Percentiles rank a stretch among this genome's conserved stretches.
Conservation (phyloP, 2,797 vertebrate genomes). For the Eupleurogrammus muticus region DNA sequence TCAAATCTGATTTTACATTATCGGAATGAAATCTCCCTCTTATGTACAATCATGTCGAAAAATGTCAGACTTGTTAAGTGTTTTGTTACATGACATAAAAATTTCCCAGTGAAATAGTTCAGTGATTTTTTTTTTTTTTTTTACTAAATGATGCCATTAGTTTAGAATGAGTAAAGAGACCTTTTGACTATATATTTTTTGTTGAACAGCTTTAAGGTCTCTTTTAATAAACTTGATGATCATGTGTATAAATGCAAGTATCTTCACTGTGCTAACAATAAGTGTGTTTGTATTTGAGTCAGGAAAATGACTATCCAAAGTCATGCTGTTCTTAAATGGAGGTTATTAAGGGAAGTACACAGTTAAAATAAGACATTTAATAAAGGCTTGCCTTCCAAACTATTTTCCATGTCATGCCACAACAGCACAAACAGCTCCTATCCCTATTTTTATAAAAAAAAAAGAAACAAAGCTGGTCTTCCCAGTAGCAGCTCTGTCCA, state of each 20-base stretch:
- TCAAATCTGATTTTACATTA: not conserved
- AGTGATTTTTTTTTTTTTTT: conserved; percentile 4
- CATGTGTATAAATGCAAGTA: not conserved
- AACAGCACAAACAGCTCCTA: conserved; percentile 28
- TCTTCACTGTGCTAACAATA: too few species aligned
- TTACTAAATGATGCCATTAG: conserved; percentile 26
- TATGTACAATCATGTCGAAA: conserved; percentile 5
- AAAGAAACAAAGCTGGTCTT: conserved; percentile 48
- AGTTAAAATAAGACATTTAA: conserved; percentile 23
- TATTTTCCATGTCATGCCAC: conserved; percentile 31
- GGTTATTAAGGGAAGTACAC: conserved; percentile 2
- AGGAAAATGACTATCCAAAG: conserved; percentile 5
- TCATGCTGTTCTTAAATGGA: not conserved
- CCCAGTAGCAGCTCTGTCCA: conserved; percentile 53
- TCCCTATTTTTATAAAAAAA: conserved; percentile 46
- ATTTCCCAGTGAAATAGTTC: not conserved
- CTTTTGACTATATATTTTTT: conserved; percentile 24
- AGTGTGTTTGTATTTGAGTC: conserved; percentile 11
- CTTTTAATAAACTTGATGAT: not conserved
- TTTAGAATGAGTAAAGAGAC: conserved; percentile 36
- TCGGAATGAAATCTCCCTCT: not conserved
- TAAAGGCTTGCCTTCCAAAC: conserved; percentile 12
- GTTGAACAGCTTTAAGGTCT: too few species aligned
- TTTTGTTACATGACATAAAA: not conserved
- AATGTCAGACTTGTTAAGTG: conserved; percentile 10